Evolutionary conservation across 1,140 invertebrate genomes (phyloP).

Genomic region (Bradysia coprophila): DNA sequence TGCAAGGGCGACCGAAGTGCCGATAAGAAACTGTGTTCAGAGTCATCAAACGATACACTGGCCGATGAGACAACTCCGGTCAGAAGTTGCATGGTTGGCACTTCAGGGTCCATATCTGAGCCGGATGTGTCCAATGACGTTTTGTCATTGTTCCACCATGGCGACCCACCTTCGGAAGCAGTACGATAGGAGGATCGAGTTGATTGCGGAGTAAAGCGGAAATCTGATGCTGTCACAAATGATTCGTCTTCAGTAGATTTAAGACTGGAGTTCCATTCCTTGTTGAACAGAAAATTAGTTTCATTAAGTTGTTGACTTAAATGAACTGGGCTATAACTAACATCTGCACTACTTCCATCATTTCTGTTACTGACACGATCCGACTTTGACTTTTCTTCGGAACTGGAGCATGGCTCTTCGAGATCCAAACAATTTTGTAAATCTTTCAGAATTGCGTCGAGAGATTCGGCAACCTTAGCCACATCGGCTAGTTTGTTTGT

Average conservation of each 20-base stretch:
- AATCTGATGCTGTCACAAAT: slow-evolving; percentile 48
- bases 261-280: slow-evolving; percentile 22
- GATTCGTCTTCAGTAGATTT: slow-evolving; percentile 33
- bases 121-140: slow-evolving; percentile 13
- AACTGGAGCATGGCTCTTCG: slow-evolving; percentile 2
- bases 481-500: slow-evolving; percentile 41
- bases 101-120: not conserved
- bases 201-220: slow-evolving; percentile 36
- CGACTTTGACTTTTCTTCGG: not conserved
- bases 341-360: slow-evolving; percentile 5
- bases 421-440: slow-evolving; percentile 18
- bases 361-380: not conserved
- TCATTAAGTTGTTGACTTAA: too few relatives aligned
- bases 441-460: slow-evolving; percentile 37
- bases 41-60: slow-evolving; percentile 4
- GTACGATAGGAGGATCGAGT: slow-evolving; percentile 44
- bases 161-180: slow-evolving; percentile 37
- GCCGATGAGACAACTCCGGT: slow-evolving; percentile 1
- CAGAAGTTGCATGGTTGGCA: not conserved
- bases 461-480: slow-evolving; percentile 39
- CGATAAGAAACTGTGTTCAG: slow-evolving; percentile 1
- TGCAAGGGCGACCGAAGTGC: not conserved
- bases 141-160: slow-evolving; percentile 28
- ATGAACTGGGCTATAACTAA: slow-evolving; percentile 3
- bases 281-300: not conserved